phyloP scores from a whole-genome alignment of 1,140 invertebrate species.

The Drosophila bipectinata region DNA sequence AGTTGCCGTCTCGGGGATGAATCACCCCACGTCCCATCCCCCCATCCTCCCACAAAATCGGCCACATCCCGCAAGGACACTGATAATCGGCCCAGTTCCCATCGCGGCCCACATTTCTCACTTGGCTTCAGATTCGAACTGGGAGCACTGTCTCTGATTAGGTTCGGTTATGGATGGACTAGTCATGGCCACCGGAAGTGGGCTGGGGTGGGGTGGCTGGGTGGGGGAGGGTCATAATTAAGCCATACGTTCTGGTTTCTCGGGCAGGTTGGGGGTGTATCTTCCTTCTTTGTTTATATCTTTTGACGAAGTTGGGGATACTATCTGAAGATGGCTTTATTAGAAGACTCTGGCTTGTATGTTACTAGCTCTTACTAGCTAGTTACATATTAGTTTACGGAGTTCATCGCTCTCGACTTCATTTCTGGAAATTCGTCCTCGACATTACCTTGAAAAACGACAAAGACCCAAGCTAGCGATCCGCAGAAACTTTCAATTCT shows the following conservation, averaged over 20 bases:
- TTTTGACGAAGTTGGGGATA: too few relatives aligned
- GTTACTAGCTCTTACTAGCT: too few relatives aligned
- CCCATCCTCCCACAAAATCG: not conserved
- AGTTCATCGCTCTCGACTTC: too few relatives aligned
- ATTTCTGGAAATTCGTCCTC: too few relatives aligned
- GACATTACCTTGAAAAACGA: not conserved
- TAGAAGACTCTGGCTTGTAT: too few relatives aligned
- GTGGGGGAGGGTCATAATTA: slow-evolving; percentile 56
- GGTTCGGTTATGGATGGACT: slow-evolving; percentile 46
- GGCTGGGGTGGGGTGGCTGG: not conserved
- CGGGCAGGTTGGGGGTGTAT: too few relatives aligned
- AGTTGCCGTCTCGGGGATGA: slow-evolving; percentile 13
- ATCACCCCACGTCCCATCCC: slow-evolving; percentile 6
- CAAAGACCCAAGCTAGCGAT: not conserved
- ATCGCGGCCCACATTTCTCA: slow-evolving; percentile 32
- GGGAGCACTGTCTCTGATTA: slow-evolving; percentile 24
- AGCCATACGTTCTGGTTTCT: slow-evolving; percentile 9
- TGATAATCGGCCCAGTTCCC: slow-evolving; percentile 50
- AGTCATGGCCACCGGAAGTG: slow-evolving; percentile 27
- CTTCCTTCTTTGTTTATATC: too few relatives aligned
- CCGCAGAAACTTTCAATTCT: too few relatives aligned
- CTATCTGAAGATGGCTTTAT: too few relatives aligned
- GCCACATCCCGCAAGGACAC: slow-evolving; percentile 37
- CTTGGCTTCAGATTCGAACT: slow-evolving; percentile 40
- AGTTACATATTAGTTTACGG: too few relatives aligned